Base-by-base conservation (phyloP, 2,797 vertebrate genomes). In the Pampus argenteus region DNA sequence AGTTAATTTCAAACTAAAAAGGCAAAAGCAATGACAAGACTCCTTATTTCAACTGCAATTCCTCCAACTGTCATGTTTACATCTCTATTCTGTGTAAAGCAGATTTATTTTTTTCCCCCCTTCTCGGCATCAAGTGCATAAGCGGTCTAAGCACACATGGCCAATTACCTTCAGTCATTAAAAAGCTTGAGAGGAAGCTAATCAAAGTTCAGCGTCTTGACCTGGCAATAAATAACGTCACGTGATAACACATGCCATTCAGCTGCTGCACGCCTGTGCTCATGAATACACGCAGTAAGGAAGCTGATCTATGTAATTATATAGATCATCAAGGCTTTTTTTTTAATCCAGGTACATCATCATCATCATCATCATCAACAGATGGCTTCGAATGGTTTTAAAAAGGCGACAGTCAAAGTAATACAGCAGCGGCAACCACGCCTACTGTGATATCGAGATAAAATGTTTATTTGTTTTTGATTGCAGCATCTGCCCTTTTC, bases 151-250 rank as follows among this genome's bases (percentile, higher is more conserved):
- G 34, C 74, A 82, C 60, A 78, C 61, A 69, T 25, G 62, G 75
- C 65, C 79, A 87, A 84, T 88, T 86, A 82, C 72, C 62, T 74
- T 73, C 6, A 38, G 57, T 75, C 74, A 77, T 83, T 85, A 78
- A 79, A 84, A 83, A 71, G 48, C 50, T 7, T 50, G 59, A 75
- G 70, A 58, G 74, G 63, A 56, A 63, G 76, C 64, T 67, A 66
- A 85, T 82, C 70, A 20, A 42, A 82, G 82, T 77, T 71, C 68
- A 63, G 26, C 34, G 2, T 56, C 60, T 79, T 82, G 76, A 82
- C 78, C 82, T 36, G 55, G 38, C 67, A 60, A 60, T 72, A 69
- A 84, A 85, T 60, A 54, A 47, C 36, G 20, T 66, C 65, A 42
- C 40, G 4, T 68, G 47, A 36, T 52, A 74, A 61, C 76, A 61